Evolutionary conservation across 2,888 invertebrate species (phyloP), one percentile per base, ranked within the genome.

Genomic region (Unio delphinus): DNA sequence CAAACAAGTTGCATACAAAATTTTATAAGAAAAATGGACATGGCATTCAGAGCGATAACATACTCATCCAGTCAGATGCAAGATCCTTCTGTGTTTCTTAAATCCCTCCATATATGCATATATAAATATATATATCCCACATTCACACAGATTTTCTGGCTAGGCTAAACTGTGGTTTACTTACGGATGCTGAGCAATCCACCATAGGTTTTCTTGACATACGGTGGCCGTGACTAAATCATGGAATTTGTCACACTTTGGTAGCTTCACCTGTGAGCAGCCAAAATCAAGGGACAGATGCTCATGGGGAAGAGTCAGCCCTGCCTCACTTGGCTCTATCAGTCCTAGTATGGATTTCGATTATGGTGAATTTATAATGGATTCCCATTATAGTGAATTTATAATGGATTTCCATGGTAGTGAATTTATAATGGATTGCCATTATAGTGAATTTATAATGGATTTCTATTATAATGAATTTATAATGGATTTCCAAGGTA

Each of bases 121-220:
- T 45, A 11, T 45, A 45, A 11, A 45, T 11, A 34, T 4, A 34
- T 34, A 45, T 3, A 11, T 11, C 45, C 8, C 45, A 45, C 45
- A 45, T 11, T 1, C 45, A 45, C 45, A 45, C 2, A 45, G 45
- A 45, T 45, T 45, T 45, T 23, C 1, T 58, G 58, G 8, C 8
- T 11, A 58, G 18, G 11, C 58, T 3, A 26, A 23, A 58, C 58
- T 18, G 1, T 63, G 8, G 45, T 45, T 45, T 45, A 70, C 82
- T 77, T 82, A 87, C 86, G 86, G 86, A 70, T 85, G 77, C 65
- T 84, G 84, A 18, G 73, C 70, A 15, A 87, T 80, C 83, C 83
- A 86, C 68, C 86, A 85, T 26, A 80, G 68, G 45, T 82, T 84
- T 26, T 80, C 78, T 67, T 79, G 68, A 18, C 73, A 63, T n/a